phyloP scores from a whole-genome alignment of 2,113 vertebrate species.

The Rhea pennata region DNA sequence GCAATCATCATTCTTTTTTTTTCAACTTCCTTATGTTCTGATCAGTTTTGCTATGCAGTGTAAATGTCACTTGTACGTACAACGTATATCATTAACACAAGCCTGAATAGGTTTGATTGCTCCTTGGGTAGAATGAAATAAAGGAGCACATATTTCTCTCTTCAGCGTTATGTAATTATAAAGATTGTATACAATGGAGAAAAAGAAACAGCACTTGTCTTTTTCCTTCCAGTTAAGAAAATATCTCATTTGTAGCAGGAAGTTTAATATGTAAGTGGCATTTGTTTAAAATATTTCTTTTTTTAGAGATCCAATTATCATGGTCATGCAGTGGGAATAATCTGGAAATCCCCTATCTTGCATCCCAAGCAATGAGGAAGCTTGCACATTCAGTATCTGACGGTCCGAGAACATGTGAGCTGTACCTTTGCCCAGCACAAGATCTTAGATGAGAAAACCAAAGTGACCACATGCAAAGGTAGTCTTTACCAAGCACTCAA shows the following conservation, averaged over 20 bases:
- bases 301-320: background rate
- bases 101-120: conserved; percentile 23
- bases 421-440: background rate
- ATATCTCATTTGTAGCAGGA: background rate
- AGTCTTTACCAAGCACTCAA: background rate
- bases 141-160: background rate
- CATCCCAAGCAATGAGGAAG: background rate
- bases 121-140: conserved; percentile 34
- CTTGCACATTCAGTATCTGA: background rate
- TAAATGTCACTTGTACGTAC: background rate
- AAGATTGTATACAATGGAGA: background rate
- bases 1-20: background rate
- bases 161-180: background rate
- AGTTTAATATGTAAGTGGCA: background rate
- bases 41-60: conserved; percentile 6
- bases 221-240: background rate
- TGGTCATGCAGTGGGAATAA: background rate
- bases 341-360: background rate
- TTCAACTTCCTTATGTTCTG: conserved; percentile 27
- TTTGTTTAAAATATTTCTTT: conserved; percentile 40
- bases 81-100: conserved; percentile 19
- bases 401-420: background rate
- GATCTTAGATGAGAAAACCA: background rate
- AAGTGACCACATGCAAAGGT: background rate
- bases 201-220: background rate